Percentiles rank a stretch among this genome's conserved stretches.
These are phyloP conservation scores for Cheilosia urbana DNA, from an alignment of 2,888 invertebrate genomes.

Conservation along the genomic window DNA sequence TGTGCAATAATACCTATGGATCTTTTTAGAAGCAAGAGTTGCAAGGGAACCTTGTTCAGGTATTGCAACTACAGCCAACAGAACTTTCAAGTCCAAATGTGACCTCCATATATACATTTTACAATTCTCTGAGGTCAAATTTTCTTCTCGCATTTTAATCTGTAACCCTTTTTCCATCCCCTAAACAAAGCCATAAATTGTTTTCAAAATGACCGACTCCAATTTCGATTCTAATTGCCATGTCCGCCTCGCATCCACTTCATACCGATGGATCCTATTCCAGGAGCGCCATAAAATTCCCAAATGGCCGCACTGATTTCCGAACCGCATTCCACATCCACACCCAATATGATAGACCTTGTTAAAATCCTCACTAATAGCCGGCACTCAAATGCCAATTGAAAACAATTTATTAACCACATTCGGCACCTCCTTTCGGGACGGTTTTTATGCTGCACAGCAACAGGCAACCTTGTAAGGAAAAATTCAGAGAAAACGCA, in stretches of 20 bases:
- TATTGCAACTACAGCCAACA: no score
- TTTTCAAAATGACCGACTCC: no score
- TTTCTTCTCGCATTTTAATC: no score
- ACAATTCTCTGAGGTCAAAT: no score
- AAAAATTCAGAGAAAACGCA: background rate
- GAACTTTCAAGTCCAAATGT: no score
- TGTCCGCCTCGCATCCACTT: background rate
- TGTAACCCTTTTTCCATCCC: no score
- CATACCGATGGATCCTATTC: background rate
- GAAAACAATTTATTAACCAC: slow-evolving; percentile 65
- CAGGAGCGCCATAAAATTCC: slow-evolving; percentile 8
- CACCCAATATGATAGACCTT: slow-evolving; percentile 30
- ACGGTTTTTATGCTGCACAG: background rate
- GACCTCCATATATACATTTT: no score
- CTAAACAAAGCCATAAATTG: no score
- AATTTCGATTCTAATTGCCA: background rate
- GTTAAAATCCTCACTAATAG: slow-evolving; percentile 58
- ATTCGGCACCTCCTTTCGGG: slow-evolving; percentile 30
- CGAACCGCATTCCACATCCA: slow-evolving; percentile 22
- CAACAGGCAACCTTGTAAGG: slow-evolving; percentile 38
- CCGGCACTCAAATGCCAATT: slow-evolving; percentile 58
- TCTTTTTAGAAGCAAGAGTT: no score
- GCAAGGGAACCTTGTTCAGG: no score
- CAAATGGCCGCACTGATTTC: slow-evolving; percentile 5
- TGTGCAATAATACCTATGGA: no score